Evolutionary conservation across 2,797 vertebrate species (phyloP).

Genomic region (Iguana delicatissima): DNA sequence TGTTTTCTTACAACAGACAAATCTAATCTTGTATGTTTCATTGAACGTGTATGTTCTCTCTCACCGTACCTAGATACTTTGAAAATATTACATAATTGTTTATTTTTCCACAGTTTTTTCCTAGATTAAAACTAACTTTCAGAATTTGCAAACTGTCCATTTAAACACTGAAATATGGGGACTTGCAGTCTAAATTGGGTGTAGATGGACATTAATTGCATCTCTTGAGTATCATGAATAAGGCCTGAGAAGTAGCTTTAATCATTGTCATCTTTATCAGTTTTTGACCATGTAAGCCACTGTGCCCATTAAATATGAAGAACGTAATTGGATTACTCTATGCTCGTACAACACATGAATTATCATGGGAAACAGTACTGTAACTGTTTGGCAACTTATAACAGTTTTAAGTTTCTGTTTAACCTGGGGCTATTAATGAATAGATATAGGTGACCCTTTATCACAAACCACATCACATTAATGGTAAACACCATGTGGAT

Average conservation of each 20-base stretch:
- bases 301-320: neutral
- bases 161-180: conserved; percentile 8
- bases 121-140: neutral
- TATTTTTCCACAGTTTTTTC: conserved; percentile 28
- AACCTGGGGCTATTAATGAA: neutral
- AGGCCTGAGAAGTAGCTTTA: neutral
- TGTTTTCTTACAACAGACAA: conserved; percentile 41
- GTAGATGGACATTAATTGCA: neutral
- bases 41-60: neutral
- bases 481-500: neutral
- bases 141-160: conserved; percentile 14
- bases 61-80: neutral
- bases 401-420: neutral
- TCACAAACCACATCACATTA: neutral
- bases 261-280: neutral
- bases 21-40: conserved; percentile 20
- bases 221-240: neutral
- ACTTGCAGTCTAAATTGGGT: neutral
- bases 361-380: neutral
- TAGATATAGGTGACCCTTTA: neutral
- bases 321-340: neutral
- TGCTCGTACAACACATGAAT: neutral
- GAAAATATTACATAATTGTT: conserved; percentile 28
- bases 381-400: neutral
- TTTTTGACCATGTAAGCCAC: neutral